Percentiles rank a stretch among this genome's conserved stretches.
These are phyloP conservation scores for Podiceps cristatus DNA, from an alignment of 2,113 vertebrate genomes.

Conservation along the genomic window DNA sequence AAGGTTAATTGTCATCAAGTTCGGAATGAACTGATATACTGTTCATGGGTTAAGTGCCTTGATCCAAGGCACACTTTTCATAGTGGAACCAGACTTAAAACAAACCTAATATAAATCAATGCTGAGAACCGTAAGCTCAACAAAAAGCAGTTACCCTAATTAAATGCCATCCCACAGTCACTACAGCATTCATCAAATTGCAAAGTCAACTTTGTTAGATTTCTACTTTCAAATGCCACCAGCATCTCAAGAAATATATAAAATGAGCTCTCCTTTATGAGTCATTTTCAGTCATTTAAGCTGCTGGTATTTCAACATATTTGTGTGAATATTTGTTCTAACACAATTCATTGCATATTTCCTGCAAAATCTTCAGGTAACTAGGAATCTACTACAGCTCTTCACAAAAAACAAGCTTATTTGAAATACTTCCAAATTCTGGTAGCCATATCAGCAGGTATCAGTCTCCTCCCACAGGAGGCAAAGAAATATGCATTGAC, in stretches of 20 bases:
- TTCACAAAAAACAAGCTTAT: neutral
- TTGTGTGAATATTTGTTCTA: neutral
- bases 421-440: neutral
- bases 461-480: neutral
- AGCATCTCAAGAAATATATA: neutral
- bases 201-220: neutral
- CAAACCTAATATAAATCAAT: neutral
- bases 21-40: neutral
- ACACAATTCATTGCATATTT: neutral
- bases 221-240: neutral
- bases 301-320: neutral
- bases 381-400: neutral
- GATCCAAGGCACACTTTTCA: neutral
- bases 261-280: neutral
- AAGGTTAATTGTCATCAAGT: neutral
- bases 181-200: neutral
- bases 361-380: neutral
- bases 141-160: neutral
- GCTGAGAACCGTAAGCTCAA: neutral
- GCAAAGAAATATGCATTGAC: neutral
- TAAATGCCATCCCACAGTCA: neutral
- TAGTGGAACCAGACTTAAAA: neutral
- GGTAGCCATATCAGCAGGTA: neutral
- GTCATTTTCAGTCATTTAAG: neutral
- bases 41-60: neutral